A percentile compares a stretch with the other conserved stretches of the same genome.
These are phyloP conservation scores for Coracopsis vasa DNA, from an alignment of 2,113 vertebrate species.

Conservation along the genomic window DNA sequence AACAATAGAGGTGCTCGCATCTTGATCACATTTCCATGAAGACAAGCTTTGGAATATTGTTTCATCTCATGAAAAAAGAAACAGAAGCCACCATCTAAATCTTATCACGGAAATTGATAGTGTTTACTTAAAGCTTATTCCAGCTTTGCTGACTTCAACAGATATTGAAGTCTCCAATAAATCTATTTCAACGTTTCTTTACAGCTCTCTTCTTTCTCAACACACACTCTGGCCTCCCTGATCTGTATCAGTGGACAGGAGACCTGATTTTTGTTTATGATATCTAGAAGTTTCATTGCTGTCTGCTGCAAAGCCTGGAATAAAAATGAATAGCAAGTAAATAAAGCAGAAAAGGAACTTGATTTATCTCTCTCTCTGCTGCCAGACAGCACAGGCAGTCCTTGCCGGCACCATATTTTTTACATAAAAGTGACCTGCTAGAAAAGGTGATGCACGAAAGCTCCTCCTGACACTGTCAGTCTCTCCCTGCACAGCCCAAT, in stretches of 20 bases:
- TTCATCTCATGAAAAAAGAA: constrained; percentile 10
- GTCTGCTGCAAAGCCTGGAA: constrained; percentile 10
- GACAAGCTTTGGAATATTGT: constrained; percentile 34
- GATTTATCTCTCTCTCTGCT: constrained; percentile 17
- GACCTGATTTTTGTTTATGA: constrained; percentile 49
- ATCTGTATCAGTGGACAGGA: constrained; percentile 39
- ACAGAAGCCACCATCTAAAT: constrained; percentile 44
- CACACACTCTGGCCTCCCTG: constrained; percentile 29
- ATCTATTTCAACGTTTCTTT: constrained; percentile 41
- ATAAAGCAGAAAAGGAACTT: constrained; percentile 45
- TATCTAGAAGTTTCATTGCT: constrained; percentile 44
- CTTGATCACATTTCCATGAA: constrained; percentile 48
- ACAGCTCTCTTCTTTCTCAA: constrained; percentile 22
- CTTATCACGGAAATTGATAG: constrained; percentile 64
- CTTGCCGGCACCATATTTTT: background rate
- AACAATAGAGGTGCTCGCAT: background rate
- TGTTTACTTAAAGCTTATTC: constrained; percentile 66
- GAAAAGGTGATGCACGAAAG: background rate
- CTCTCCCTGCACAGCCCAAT: background rate
- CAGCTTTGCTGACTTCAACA: constrained; percentile 61
- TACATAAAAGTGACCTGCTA: background rate
- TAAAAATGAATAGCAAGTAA: constrained; percentile 50
- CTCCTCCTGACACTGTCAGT: background rate
- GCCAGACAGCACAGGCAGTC: background rate
- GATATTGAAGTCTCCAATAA: constrained; percentile 64